A percentile compares a stretch with the other conserved stretches of the same genome.
phyloP scores from a whole-genome alignment of 2,113 vertebrate species.

The Grallaria varia region DNA sequence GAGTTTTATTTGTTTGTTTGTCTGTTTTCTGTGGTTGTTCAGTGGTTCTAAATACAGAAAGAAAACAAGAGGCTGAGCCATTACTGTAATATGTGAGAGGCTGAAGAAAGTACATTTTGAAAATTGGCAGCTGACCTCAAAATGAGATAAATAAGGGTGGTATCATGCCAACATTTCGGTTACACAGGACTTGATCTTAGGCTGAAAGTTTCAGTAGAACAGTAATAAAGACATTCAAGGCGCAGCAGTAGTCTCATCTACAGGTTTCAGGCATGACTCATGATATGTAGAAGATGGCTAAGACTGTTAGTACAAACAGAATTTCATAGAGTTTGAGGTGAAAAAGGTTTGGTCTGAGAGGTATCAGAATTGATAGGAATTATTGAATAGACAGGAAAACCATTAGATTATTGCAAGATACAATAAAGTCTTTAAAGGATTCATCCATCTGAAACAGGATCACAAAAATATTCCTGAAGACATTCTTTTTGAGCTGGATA shows the following conservation, averaged over 20 bases:
- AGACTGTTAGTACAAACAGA: not conserved
- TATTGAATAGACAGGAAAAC: not conserved
- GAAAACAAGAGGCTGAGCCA: not conserved
- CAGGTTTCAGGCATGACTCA: not conserved
- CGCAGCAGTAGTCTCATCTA: not conserved
- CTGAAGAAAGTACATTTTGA: not conserved
- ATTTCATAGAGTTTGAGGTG: not conserved
- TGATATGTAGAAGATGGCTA: not conserved
- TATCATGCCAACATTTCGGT: not conserved
- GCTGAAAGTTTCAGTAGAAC: not conserved
- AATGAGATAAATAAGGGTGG: not conserved
- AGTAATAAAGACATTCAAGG: not conserved
- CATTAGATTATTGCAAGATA: not conserved
- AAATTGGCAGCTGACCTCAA: not conserved
- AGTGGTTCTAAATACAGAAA: not conserved
- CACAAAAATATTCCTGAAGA: conserved; percentile 25
- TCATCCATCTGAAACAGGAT: not conserved
- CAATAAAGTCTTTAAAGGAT: not conserved
- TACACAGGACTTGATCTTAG: not conserved
- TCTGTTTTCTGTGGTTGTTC: not conserved
- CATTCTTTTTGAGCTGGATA: not conserved
- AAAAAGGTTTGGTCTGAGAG: not conserved
- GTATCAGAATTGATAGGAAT: not conserved
- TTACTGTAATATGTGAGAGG: not conserved
- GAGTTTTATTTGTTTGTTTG: not conserved